These are phyloP conservation scores for Oncopeltus fasciatus DNA, from an alignment of 1,140 invertebrate genomes.

Conservation along the genomic window DNA sequence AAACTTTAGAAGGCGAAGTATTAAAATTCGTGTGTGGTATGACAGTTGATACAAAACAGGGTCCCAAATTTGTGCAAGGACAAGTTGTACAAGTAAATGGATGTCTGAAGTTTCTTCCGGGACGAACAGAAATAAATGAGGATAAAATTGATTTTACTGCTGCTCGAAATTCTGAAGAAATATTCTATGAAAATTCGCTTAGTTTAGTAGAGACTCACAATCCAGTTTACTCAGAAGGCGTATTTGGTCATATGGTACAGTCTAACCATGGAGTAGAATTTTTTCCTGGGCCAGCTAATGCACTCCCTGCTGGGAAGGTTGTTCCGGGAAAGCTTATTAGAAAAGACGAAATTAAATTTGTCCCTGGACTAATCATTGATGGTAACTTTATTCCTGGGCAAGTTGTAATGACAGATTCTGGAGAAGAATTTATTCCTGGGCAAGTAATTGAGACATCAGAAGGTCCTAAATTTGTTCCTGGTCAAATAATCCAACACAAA, in stretches of 20 bases:
- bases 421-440: conserved; percentile 50
- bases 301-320: conserved; percentile 39
- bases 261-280: conserved; percentile 51
- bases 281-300: conserved; percentile 39
- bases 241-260: conserved; percentile 54
- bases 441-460: conserved; percentile 39
- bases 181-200: conserved; percentile 32
- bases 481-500: conserved; percentile 51
- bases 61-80: conserved; percentile 49
- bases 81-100: conserved; percentile 43
- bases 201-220: background rate
- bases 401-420: conserved; percentile 48
- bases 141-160: conserved; percentile 41
- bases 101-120: conserved; percentile 41
- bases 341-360: conserved; percentile 45
- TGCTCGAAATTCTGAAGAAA: conserved; percentile 40
- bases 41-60: conserved; percentile 45
- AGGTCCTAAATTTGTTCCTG: conserved; percentile 51
- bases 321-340: conserved; percentile 49
- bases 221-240: conserved; percentile 32
- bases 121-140: conserved; percentile 35
- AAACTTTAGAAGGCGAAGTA: conserved; percentile 34
- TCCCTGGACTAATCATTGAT: conserved; percentile 50
- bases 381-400: conserved; percentile 55
- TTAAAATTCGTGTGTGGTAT: conserved; percentile 47